These are phyloP conservation scores for Amphipyra tragopoginis DNA, from an alignment of 2,888 invertebrate genomes.

Conservation along the genomic window DNA sequence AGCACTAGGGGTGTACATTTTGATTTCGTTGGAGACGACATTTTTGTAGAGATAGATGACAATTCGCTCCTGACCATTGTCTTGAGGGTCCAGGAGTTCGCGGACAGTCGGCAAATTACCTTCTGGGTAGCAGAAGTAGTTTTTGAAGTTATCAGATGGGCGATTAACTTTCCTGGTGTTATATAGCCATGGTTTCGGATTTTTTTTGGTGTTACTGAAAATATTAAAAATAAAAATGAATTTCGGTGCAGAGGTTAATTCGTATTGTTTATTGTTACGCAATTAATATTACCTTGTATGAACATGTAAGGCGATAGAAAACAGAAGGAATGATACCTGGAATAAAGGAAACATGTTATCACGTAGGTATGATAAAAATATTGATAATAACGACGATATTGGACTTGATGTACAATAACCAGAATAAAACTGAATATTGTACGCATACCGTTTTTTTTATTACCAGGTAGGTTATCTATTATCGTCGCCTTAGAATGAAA, in stretches of 20 bases:
- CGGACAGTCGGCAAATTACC: conserved; percentile 43
- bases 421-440: too few species aligned
- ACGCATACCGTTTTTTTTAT: too few species aligned
- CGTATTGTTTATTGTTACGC: neutral
- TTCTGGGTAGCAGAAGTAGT: conserved; percentile 65
- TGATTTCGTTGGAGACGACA: conserved; percentile 52
- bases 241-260: neutral
- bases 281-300: conserved; percentile 33
- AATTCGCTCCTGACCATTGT: conserved; percentile 66
- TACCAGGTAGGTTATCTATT: too few species aligned
- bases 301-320: conserved; percentile 14
- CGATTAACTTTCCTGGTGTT: conserved; percentile 11
- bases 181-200: neutral
- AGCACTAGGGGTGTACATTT: conserved; percentile 68
- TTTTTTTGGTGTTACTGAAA: conserved; percentile 31
- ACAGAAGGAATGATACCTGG: conserved; percentile 47
- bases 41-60: conserved; percentile 74
- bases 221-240: neutral
- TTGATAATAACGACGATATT: neutral
- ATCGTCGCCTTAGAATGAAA: too few species aligned
- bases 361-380: neutral
- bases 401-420: too few species aligned
- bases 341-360: conserved; percentile 11
- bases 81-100: conserved; percentile 51
- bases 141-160: conserved; percentile 8